Evolutionary conservation across 2,888 invertebrate species (phyloP).

Genomic region (Erannis defoliaria): DNA sequence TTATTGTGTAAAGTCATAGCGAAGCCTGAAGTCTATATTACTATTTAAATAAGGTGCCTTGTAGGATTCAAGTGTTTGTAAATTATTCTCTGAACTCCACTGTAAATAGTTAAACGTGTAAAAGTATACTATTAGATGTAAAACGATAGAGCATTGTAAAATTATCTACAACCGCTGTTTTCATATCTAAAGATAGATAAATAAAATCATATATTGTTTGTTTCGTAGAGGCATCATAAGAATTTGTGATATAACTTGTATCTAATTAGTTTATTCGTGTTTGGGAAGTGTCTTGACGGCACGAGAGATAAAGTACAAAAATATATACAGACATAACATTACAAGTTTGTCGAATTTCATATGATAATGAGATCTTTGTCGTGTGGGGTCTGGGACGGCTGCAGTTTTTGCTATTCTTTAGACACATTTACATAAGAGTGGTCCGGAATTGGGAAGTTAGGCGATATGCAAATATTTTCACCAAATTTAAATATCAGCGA

Average conservation of each 20-base stretch:
- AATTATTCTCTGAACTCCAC: conserved; percentile 82
- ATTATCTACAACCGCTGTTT: conserved; percentile 72
- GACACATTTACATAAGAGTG: conserved; percentile 80
- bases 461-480: conserved; percentile 86
- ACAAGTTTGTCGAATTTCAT: conserved; percentile 72
- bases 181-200: conserved; percentile 72
- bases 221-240: conserved; percentile 85
- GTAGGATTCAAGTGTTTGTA: conserved; percentile 81
- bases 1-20: conserved; percentile 84
- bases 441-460: conserved; percentile 78
- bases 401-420: conserved; percentile 77
- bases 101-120: conserved; percentile 82
- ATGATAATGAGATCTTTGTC: conserved; percentile 73
- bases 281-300: conserved; percentile 63
- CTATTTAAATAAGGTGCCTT: conserved; percentile 85
- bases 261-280: conserved; percentile 78
- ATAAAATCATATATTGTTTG: conserved; percentile 79
- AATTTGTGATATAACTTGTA: conserved; percentile 85
- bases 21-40: conserved; percentile 83
- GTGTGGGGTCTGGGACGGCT: conserved; percentile 79
- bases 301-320: conserved; percentile 70
- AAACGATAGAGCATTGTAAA: conserved; percentile 74
- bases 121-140: conserved; percentile 84
- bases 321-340: conserved; percentile 84
- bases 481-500: conserved; percentile 72